Conservation (phyloP, 2,797 vertebrate genomes). For the Zonotrichia albicollis region DNA sequence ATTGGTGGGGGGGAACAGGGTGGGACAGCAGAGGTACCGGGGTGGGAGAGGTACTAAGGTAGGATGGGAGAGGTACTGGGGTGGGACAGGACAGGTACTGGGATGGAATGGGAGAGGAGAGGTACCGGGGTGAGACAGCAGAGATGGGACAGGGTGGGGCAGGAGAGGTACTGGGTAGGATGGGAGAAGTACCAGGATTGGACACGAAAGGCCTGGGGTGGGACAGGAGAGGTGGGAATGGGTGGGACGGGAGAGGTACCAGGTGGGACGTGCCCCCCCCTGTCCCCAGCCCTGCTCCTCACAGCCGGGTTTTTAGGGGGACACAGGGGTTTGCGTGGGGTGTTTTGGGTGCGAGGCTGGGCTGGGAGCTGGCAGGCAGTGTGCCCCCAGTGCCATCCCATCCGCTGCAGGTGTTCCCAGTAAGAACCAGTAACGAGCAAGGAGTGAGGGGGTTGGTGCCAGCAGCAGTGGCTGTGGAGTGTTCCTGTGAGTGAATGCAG, state of each 20-base stretch:
- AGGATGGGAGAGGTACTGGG: too few species aligned
- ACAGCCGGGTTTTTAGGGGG: not conserved
- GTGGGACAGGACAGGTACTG: too few species aligned
- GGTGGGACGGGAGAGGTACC: too few species aligned
- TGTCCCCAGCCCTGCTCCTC: not conserved
- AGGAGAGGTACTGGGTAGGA: too few species aligned
- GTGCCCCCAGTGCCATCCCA: not conserved
- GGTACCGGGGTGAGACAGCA: not conserved
- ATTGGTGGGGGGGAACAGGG: too few species aligned
- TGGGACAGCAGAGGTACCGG: not conserved
- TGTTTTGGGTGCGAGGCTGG: not conserved
- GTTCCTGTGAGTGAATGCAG: accelerated
- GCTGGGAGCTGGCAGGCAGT: not conserved
- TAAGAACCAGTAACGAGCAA: not conserved
- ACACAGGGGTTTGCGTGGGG: not conserved
- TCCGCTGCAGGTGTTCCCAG: not conserved
- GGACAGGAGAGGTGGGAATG: too few species aligned
- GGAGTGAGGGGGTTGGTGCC: not conserved
- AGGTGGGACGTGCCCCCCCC: not conserved
- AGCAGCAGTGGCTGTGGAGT: accelerated
- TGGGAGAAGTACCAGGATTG: too few species aligned
- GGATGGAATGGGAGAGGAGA: too few species aligned
- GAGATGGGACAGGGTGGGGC: too few species aligned
- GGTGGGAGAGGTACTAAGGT: too few species aligned
- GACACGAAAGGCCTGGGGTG: too few species aligned